Conservation (phyloP, 2,888 invertebrate species). For the Beris chalybata region DNA sequence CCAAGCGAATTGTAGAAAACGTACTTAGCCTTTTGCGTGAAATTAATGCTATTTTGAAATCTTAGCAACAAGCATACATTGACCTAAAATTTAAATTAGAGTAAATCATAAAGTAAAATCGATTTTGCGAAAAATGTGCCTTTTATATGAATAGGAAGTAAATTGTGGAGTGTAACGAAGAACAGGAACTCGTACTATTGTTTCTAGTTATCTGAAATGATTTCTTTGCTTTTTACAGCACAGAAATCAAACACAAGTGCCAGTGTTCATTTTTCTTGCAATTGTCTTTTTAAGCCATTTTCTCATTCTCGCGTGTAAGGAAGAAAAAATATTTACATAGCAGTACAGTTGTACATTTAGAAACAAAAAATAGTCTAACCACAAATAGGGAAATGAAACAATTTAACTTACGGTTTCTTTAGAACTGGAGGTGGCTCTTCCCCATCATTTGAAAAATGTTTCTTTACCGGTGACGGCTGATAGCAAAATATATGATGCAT, state of each 20-base stretch:
- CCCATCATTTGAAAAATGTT: constrained; percentile 77
- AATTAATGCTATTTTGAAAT: too few relatives aligned
- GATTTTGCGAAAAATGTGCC: too few relatives aligned
- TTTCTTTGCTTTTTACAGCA: too few relatives aligned
- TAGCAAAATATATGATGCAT: constrained; percentile 89
- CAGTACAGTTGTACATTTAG: constrained; percentile 1
- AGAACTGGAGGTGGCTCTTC: constrained; percentile 63
- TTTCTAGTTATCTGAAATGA: too few relatives aligned
- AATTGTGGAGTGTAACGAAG: too few relatives aligned
- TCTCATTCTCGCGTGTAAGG: constrained; percentile 35
- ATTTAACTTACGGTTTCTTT: constrained; percentile 55
- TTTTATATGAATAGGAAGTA: too few relatives aligned
- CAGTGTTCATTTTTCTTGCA: constrained; percentile 7
- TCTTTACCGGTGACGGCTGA: constrained; percentile 81
- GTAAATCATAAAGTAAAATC: too few relatives aligned
- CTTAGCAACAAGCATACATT: too few relatives aligned
- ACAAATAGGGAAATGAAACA: constrained; percentile 13
- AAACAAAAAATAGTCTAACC: neutral
- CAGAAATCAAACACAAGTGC: constrained; percentile 3
- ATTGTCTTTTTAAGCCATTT: constrained; percentile 38
- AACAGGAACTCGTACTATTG: too few relatives aligned
- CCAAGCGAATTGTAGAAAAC: too few relatives aligned
- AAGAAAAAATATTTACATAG: constrained; percentile 23
- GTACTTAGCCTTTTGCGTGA: too few relatives aligned
- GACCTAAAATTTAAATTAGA: too few relatives aligned